Evolutionary conservation across 2,113 vertebrate species (phyloP).

Genomic region (Pseudopipra pipra): DNA sequence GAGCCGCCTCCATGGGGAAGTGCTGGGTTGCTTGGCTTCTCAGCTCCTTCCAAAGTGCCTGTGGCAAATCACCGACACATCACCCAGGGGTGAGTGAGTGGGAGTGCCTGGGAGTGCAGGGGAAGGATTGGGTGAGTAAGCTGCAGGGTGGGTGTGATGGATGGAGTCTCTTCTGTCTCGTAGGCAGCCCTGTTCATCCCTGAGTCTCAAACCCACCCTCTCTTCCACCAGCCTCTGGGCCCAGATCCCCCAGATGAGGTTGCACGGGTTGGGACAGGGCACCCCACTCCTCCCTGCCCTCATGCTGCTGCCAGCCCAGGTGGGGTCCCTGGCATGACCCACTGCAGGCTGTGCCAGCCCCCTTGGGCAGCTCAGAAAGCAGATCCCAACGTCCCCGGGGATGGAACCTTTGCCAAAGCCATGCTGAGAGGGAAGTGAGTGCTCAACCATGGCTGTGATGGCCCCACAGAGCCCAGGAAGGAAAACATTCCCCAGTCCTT

Average conservation of each 20-base stretch:
- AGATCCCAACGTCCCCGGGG: not conserved
- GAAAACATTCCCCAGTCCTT: not conserved
- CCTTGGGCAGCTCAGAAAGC: not conserved
- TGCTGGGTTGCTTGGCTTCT: not conserved
- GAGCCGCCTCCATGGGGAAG: accelerated
- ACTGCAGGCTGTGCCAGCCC: accelerated
- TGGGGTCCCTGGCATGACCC: accelerated
- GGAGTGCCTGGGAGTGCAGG: not conserved
- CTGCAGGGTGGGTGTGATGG: too few relatives aligned
- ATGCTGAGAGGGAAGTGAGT: accelerated
- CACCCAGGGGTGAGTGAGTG: not conserved
- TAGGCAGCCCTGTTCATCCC: too few relatives aligned
- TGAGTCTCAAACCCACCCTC: not conserved
- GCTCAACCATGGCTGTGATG: not conserved
- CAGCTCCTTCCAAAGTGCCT: not conserved
- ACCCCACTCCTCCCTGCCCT: not conserved
- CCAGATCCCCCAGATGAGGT: not conserved
- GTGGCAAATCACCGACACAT: not conserved
- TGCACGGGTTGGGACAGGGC: not conserved
- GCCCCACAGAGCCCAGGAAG: not conserved
- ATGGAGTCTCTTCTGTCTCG: not conserved
- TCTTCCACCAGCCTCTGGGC: not conserved
- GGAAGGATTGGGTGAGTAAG: accelerated
- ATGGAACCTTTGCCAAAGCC: not conserved
- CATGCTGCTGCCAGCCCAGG: not conserved